phyloP scores from a whole-genome alignment of 2,797 vertebrate genomes.

The Rhinoraja longicauda region DNA sequence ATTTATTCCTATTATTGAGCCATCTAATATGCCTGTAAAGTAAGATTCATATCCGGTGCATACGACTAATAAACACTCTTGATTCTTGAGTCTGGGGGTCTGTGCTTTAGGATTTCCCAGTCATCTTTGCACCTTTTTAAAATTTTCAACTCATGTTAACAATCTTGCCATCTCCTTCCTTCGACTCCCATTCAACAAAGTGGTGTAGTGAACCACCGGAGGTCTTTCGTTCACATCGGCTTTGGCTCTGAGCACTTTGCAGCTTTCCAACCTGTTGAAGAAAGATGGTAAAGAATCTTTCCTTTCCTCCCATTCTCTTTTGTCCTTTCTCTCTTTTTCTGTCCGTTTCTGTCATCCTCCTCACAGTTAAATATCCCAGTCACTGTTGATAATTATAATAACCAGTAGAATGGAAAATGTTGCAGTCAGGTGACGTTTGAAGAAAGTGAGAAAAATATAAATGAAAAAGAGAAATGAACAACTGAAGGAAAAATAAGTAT shows the following conservation, averaged over 20 bases:
- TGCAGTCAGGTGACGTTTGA: neutral
- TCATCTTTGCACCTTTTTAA: neutral
- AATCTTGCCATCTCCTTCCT: neutral
- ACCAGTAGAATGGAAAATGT: neutral
- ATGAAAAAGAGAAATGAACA: neutral
- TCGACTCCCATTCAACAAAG: neutral
- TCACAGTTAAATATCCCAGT: neutral
- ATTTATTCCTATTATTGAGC: too few relatives aligned
- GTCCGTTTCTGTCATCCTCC: neutral
- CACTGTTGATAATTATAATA: neutral
- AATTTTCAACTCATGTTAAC: neutral
- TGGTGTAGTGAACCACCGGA: neutral
- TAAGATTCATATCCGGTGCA: too few relatives aligned
- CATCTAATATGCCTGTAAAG: too few relatives aligned
- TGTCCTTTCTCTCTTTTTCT: neutral
- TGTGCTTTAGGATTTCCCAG: neutral
- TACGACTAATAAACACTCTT: too few relatives aligned
- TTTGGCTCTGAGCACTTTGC: neutral
- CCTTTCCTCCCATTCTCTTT: neutral
- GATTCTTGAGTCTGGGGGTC: neutral
- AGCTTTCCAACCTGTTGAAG: neutral
- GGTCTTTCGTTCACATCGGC: neutral
- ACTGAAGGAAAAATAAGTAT: neutral
- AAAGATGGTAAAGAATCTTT: neutral
- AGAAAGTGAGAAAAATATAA: neutral